These are phyloP conservation scores for Streptopelia turtur DNA, from an alignment of 2,797 vertebrate genomes.

Conservation along the genomic window DNA sequence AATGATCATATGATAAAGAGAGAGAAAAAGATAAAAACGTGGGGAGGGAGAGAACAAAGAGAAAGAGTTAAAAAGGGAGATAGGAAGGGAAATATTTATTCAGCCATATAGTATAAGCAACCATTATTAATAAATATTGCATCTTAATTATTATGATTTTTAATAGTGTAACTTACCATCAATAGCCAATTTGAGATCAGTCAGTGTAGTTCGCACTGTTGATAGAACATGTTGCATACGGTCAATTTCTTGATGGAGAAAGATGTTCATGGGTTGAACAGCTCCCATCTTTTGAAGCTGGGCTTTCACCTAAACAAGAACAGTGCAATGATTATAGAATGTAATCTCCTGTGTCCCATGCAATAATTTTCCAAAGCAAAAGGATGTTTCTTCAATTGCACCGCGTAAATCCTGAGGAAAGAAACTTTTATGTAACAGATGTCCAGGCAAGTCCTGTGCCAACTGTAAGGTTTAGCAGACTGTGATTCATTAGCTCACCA, in stretches of 20 bases:
- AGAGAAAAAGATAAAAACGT: not conserved
- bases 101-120: not conserved
- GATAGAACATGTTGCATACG: conserved; percentile 85
- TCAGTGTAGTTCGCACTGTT: conserved; percentile 81
- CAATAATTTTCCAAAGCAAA: conserved; percentile 26
- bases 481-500: conserved; percentile 34
- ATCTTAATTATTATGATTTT: not conserved
- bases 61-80: not conserved
- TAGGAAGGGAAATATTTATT: not conserved
- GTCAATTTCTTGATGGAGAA: conserved; percentile 87
- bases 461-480: conserved; percentile 26
- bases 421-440: conserved; percentile 18
- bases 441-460: not conserved
- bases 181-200: conserved; percentile 85
- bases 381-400: not conserved
- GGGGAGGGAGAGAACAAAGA: not conserved
- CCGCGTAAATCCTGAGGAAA: not conserved
- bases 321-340: not conserved
- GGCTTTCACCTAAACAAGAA: conserved; percentile 78
- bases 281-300: conserved; percentile 85
- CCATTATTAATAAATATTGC: not conserved
- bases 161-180: conserved; percentile 77
- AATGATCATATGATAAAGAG: not conserved
- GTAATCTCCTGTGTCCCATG: not conserved
- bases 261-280: conserved; percentile 86